These are phyloP conservation scores for Caenorhabditis sp. DNA, from an alignment of 2,888 invertebrate genomes.

Conservation along the genomic window DNA sequence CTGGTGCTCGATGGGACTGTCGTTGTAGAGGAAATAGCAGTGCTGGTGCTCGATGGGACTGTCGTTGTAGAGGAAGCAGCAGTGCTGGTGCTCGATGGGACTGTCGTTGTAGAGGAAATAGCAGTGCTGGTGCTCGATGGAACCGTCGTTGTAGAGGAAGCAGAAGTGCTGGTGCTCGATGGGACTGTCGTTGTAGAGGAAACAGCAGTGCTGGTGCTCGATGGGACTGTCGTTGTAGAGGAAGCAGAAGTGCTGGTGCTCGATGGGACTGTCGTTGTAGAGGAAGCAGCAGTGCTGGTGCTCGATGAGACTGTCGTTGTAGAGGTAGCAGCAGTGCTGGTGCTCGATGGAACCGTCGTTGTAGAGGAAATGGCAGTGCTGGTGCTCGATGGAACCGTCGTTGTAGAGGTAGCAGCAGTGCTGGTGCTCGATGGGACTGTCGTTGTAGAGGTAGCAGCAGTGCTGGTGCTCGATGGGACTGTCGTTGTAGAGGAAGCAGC, in stretches of 20 bases:
- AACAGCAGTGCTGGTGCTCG: background rate
- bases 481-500: background rate
- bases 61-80: background rate
- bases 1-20: background rate
- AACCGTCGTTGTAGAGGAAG: background rate
- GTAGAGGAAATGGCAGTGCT: background rate
- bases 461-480: background rate
- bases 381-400: background rate
- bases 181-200: background rate
- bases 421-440: background rate
- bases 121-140: background rate
- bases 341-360: background rate
- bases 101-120: background rate
- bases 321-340: background rate
- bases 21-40: background rate
- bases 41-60: background rate
- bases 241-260: background rate
- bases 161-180: background rate
- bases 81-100: background rate
- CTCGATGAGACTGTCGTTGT: background rate
- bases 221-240: background rate
- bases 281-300: background rate
- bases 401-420: background rate
- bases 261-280: background rate
- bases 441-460: background rate